These are phyloP conservation scores for Lerema accius DNA, from an alignment of 1,140 invertebrate species.

Conservation along the genomic window DNA sequence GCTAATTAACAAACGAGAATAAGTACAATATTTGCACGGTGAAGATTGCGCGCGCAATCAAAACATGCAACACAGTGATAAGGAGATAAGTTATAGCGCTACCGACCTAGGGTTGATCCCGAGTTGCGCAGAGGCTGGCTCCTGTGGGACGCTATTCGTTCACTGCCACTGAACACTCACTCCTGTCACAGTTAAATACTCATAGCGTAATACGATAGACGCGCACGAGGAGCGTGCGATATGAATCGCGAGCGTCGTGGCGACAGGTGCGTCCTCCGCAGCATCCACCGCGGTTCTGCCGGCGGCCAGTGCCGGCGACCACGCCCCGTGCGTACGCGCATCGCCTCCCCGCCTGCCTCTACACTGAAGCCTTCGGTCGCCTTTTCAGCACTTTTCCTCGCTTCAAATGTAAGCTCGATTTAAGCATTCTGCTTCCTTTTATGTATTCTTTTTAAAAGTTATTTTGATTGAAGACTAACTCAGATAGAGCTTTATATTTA, in stretches of 20 bases:
- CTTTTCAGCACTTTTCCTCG: constrained; percentile 57
- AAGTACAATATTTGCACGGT: constrained; percentile 48
- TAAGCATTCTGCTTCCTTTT: background rate
- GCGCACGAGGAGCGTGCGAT: constrained; percentile 34
- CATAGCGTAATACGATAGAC: constrained; percentile 23
- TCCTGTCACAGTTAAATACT: constrained; percentile 47
- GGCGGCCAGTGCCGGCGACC: constrained; percentile 44
- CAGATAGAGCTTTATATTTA: no score
- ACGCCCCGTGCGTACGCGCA: constrained; percentile 75
- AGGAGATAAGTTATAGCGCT: constrained; percentile 59
- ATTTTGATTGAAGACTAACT: no score
- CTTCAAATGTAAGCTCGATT: background rate
- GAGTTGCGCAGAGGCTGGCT: constrained; percentile 50
- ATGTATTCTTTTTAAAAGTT: background rate
- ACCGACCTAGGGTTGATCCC: constrained; percentile 69
- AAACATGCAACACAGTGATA: constrained; percentile 60
- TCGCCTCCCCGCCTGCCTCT: constrained; percentile 63
- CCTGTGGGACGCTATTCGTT: constrained; percentile 40
- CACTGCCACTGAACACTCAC: constrained; percentile 67
- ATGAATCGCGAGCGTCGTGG: constrained; percentile 5
- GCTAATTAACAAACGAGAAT: constrained; percentile 26
- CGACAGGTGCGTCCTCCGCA: constrained; percentile 66
- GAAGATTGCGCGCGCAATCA: constrained; percentile 58
- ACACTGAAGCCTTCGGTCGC: constrained; percentile 59
- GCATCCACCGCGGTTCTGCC: constrained; percentile 70